Base-by-base conservation (phyloP, 2,113 vertebrate genomes). In the Sinocyclocheilus grahami region DNA sequence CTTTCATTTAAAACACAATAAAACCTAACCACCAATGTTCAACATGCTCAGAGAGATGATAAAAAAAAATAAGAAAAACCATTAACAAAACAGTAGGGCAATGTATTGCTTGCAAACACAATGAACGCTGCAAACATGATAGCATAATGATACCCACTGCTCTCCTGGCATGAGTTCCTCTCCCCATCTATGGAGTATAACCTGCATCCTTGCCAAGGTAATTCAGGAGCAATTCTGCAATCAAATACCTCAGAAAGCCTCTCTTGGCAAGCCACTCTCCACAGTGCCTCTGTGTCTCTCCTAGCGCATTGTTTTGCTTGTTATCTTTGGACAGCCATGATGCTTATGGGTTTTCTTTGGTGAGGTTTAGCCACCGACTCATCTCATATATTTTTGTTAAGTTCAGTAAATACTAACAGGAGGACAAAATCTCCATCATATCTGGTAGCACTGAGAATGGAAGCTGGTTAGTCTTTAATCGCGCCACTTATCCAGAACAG, bases 401-500 rank as follows among this genome's bases (percentile, higher is more conserved):
- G 92, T 93, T 94, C 91, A 91, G 93, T 91, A 92, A 86, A 89
- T 90, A 92, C 92, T 93, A 92, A 94, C 91, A 92, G 82, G 88
- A 84, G 75, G 89, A 81, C 83, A 90, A 93, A 92, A 93, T 93
- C 89, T 92, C 86, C 85, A 78, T 84, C 84, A 89, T 92, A 92
- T 93, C 91, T 91, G 87, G 82, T 89, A 10, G 88, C 90, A 87
- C 51, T 71, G 76, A 89, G 90, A 90, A 85, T 18, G 7, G 72
- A 72, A 75, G 81, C 77, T 58, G 30, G 12, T 46, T 30, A 83
- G 63, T 22, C 75, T 51, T 51, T 39, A 12, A 27, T 51, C 72
- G 14, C 5, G 5, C 37, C 84, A 24, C 42, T 67, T 5, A 83
- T 27, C n/a, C 39, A 72, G 48, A 72, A 83, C 62, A 83, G 74